These are phyloP conservation scores for Halictus rubicundus DNA, from an alignment of 1,140 invertebrate genomes.

Conservation along the genomic window DNA sequence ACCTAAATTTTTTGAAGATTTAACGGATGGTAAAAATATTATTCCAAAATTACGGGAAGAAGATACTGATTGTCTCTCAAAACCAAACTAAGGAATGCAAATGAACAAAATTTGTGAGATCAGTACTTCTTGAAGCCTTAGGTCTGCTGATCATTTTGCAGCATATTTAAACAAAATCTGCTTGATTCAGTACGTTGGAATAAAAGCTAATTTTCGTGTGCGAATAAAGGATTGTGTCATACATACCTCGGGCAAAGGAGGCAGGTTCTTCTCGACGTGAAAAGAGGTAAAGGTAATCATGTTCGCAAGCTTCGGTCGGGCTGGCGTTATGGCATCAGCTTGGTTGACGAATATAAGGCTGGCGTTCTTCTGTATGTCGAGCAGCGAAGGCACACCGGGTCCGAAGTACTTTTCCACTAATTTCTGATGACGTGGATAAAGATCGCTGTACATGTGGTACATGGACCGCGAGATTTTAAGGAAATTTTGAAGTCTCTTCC, in stretches of 20 bases:
- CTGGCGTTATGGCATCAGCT: conserved; percentile 80
- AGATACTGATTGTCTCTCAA: no score
- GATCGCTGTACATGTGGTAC: neutral
- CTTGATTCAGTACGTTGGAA: no score
- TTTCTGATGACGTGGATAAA: conserved; percentile 69
- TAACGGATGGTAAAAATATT: no score
- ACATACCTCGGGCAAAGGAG: conserved; percentile 64
- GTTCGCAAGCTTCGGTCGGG: conserved; percentile 81
- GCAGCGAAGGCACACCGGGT: conserved; percentile 52
- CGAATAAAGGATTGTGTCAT: neutral
- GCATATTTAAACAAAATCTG: no score
- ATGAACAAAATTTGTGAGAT: no score
- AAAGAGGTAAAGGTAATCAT: conserved; percentile 80
- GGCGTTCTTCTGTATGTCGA: conserved; percentile 68
- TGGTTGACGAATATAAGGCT: conserved; percentile 82
- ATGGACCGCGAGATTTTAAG: conserved; percentile 22
- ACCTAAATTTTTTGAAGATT: no score
- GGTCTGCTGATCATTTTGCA: no score
- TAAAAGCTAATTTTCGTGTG: no score
- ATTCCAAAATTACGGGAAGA: no score
- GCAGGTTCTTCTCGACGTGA: conserved; percentile 68
- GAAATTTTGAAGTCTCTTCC: conserved; percentile 51
- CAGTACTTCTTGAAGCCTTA: no score
- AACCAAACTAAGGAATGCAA: no score
- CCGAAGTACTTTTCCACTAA: conserved; percentile 74